Evolutionary conservation across 2,888 invertebrate species (phyloP), one percentile per base, ranked within the genome.

Genomic region (Pherbina coryleti): DNA sequence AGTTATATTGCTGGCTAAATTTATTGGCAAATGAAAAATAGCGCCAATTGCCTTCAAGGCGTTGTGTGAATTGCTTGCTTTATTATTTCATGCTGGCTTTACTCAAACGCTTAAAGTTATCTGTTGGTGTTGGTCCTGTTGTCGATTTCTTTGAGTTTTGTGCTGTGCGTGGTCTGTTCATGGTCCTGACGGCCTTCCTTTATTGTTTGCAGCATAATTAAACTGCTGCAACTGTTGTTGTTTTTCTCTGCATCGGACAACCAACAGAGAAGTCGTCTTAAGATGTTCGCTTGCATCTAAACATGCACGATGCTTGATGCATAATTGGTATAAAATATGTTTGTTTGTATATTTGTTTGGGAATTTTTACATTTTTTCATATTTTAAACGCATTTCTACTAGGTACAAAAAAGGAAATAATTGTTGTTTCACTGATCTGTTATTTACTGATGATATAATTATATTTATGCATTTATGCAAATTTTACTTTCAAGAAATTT

Each of bases 21-120:
- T 82, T 82, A 83, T 83, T 82, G 82, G 83, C 82, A 82, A 83
- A 83, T 83, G 83, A 83, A 83, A 83, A 82, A 83, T 82, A 83
- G 83, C 83, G 82, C 83, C 83, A 82, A 83, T 81, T 82, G 83
- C 80, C 82, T 81, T 79, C 81, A 76, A 81, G 83, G 82, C 82
- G 82, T 81, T 82, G 81, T 75, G 79, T 80, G 78, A 80, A 76
- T 69, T 11, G 75, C 75, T 73, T 51, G 66, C 55, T 79, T 82
- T 75, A 73, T 76, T 81, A 78, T 79, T 78, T 74, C 79, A 79
- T 79, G 67, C 69, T 78, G 76, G 78, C 78, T 77, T 79, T 79
- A 71, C 81, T 80, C 76, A 78, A 78, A 19, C 74, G 74, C 77
- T 73, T 71, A 71, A 77, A 67, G 72, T 49, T 51, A 51, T 31